These are phyloP conservation scores for Parelbella ahira DNA, from an alignment of 2,888 invertebrate species.

Conservation along the genomic window DNA sequence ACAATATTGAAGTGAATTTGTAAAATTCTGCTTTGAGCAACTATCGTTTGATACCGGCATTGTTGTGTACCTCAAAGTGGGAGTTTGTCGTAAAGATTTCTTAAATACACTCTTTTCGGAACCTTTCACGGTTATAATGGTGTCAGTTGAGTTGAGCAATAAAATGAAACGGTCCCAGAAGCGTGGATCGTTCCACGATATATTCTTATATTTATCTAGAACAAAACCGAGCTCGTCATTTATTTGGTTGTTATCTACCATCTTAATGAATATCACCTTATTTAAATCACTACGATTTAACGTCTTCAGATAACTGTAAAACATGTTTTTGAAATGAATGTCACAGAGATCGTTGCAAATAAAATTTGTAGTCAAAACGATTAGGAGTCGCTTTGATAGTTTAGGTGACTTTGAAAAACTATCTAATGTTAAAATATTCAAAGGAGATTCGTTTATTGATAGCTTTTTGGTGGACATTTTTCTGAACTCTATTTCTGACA, in stretches of 20 bases:
- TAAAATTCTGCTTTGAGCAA: constrained; percentile 79
- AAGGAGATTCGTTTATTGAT: constrained; percentile 83
- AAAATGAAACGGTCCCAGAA: constrained; percentile 93
- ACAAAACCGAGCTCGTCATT: constrained; percentile 69
- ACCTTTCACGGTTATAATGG: constrained; percentile 73
- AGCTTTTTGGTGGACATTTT: constrained; percentile 87
- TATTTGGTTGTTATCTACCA: constrained; percentile 71
- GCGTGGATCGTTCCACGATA: constrained; percentile 87
- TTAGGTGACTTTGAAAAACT: constrained; percentile 72
- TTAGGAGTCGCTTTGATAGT: constrained; percentile 76
- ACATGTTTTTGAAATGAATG: constrained; percentile 73
- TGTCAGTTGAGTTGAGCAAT: constrained; percentile 85
- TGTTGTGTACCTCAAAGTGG: constrained; percentile 78
- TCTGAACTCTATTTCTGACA: constrained; percentile 84
- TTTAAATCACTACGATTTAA: constrained; percentile 69
- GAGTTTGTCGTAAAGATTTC: constrained; percentile 70
- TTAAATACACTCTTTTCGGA: constrained; percentile 75
- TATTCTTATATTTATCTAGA: constrained; percentile 81
- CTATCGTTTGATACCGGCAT: constrained; percentile 77
- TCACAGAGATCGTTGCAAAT: constrained; percentile 72
- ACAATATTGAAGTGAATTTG: constrained; percentile 73
- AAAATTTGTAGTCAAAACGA: constrained; percentile 81
- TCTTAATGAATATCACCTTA: constrained; percentile 71
- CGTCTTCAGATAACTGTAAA: constrained; percentile 72
- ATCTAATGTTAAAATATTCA: constrained; percentile 80